Conservation (phyloP, 2,113 vertebrate species). For the Triplophysa tibetana region DNA sequence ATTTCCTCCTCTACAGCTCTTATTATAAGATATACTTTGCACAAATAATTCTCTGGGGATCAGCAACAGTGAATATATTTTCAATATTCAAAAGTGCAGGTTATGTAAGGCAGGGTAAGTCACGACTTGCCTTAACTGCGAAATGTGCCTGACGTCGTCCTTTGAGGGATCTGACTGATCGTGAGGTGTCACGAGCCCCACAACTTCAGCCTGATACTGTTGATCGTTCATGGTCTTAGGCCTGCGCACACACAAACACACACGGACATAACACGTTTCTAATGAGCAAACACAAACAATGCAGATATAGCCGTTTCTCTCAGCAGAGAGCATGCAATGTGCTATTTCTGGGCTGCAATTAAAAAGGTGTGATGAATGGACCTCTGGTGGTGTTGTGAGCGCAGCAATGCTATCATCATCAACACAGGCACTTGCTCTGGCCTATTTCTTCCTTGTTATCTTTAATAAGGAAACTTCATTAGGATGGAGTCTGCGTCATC, state of each 20-base stretch:
- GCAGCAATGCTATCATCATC: constrained; percentile 7
- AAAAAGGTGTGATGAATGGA: constrained; percentile 23
- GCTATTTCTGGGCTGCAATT: constrained; percentile 63
- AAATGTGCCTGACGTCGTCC: constrained; percentile 70
- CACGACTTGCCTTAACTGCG: constrained; percentile 71
- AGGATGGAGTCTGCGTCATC: constrained; percentile 54
- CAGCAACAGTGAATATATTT: too few relatives aligned
- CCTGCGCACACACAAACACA: constrained; percentile 56
- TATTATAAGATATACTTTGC: too few relatives aligned
- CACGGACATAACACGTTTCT: background rate
- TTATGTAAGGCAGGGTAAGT: background rate
- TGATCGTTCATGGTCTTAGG: constrained; percentile 75
- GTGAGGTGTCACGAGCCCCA: constrained; percentile 66
- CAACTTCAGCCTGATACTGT: constrained; percentile 72
- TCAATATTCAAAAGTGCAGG: background rate
- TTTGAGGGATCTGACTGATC: constrained; percentile 71
- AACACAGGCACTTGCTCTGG: constrained; percentile 22
- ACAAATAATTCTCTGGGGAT: too few relatives aligned
- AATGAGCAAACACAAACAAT: background rate
- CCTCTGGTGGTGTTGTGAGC: background rate
- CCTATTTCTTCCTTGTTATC: constrained; percentile 62
- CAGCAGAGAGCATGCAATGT: constrained; percentile 36
- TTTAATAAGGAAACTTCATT: constrained; percentile 68
- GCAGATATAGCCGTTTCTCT: constrained; percentile 2
- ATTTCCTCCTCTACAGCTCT: too few relatives aligned